Evolutionary conservation across 2,113 vertebrate genomes (phyloP), one percentile per base, ranked within the genome.

Genomic region (Rhynchomys soricoides): DNA sequence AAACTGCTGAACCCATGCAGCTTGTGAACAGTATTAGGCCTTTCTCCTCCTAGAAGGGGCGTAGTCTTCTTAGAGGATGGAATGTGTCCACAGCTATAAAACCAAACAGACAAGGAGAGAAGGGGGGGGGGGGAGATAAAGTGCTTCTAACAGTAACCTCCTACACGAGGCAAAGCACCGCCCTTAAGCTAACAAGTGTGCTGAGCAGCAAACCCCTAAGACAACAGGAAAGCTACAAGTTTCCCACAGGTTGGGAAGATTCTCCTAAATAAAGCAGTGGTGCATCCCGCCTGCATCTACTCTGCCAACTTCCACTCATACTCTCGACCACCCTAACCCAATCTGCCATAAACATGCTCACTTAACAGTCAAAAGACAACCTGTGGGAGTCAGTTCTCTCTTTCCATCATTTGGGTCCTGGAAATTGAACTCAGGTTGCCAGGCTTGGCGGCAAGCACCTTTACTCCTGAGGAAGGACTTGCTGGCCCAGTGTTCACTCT

Each of bases 1-100:
- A 87, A 66, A 52, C 59, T 90, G 70, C 26, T 91, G 37, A 97
- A 77, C 87, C 92, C 78, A 97, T 97, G 95, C 26, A 78, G 31
- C 91, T 50, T 93, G 90, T 71, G 95, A 96, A 95, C 93, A 21
- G 68, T 62, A 95, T 17, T 17, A 96, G 9, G 10, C 91, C 45
- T 95, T 86, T 3, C 45, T 40, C 7, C 26, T 26, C 26, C 12
- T n/a, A 70, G 66, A 88, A 86, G 52, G 15, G 52, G 45, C 5
- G 94, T 85, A 92, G 88, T 86, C n/a, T 93, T 90, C n/a, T 95
- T 95, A 94, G 91, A 95, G 48, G 40, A 85, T 50, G 79, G 94
- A 95, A 96, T 93, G 78, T 64, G n/a, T 89, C 89, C 83, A 83
- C 95, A 95, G 95, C 79, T 82, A 89, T 57, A 79, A 70, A 83